Percentiles rank a stretch among this genome's conserved stretches.
phyloP scores from a whole-genome alignment of 2,113 vertebrate genomes.

The Variabilichromis moorii region DNA sequence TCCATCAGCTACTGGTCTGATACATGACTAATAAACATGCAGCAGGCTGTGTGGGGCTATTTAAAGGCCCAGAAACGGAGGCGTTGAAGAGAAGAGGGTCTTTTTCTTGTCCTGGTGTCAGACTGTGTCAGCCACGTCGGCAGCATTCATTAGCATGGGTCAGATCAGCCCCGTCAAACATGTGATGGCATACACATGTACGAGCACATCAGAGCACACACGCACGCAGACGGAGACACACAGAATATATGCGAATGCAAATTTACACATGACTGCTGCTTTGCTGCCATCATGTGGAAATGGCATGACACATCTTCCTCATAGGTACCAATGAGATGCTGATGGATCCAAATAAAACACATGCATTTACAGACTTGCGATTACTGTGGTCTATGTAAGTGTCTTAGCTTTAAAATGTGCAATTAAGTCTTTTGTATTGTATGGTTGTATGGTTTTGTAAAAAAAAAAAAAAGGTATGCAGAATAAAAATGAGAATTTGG shows the following conservation, averaged over 20 bases:
- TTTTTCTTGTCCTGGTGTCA: conserved; percentile 76
- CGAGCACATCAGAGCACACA: neutral
- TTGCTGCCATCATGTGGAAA: conserved; percentile 57
- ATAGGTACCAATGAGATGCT: neutral
- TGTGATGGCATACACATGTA: neutral
- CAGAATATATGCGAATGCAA: neutral
- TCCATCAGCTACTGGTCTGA: conserved; percentile 62
- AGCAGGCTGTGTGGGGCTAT: conserved; percentile 46
- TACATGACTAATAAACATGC: conserved; percentile 74
- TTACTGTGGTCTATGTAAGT: neutral
- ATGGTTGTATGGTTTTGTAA: neutral
- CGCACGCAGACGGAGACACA: neutral
- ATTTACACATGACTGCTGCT: neutral
- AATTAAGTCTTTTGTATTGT: neutral
- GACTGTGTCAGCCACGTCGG: conserved; percentile 68
- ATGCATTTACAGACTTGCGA: neutral
- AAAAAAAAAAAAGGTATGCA: neutral
- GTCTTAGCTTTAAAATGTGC: neutral
- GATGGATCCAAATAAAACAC: neutral
- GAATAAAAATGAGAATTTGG: neutral
- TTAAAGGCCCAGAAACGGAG: conserved; percentile 62
- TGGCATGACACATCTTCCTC: neutral
- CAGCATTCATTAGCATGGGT: conserved; percentile 45
- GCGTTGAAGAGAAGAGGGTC: conserved; percentile 51
- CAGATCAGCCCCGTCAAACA: conserved; percentile 35